These are phyloP conservation scores for Sarcophaga caerulescens DNA, from an alignment of 2,888 invertebrate species.

Conservation along the genomic window DNA sequence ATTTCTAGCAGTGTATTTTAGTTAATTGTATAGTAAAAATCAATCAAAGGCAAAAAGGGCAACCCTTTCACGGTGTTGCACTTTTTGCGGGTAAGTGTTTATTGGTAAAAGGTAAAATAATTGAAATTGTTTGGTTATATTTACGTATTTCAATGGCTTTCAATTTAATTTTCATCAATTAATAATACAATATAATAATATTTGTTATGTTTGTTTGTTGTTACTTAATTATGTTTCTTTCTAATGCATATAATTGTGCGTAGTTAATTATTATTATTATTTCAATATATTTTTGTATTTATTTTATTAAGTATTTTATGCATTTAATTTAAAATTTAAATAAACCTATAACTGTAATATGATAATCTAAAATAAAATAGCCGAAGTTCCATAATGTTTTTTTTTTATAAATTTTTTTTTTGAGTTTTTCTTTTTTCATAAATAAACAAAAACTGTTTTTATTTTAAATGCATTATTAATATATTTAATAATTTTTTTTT, in stretches of 20 bases:
- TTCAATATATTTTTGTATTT: background rate
- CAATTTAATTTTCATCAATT: slow-evolving; percentile 34
- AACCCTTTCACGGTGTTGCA: background rate
- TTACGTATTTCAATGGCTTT: slow-evolving; percentile 63
- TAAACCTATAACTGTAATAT: background rate
- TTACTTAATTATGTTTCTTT: slow-evolving; percentile 47
- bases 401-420: slow-evolving; percentile 16
- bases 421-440: background rate
- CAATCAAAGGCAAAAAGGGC: background rate
- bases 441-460: background rate
- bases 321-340: slow-evolving; percentile 45
- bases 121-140: slow-evolving; percentile 10
- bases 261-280: slow-evolving; percentile 51
- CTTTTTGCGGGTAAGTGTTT: background rate
- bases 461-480: slow-evolving; percentile 62
- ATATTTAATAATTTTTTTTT: background rate
- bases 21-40: background rate
- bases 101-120: background rate
- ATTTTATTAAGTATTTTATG: slow-evolving; percentile 44
- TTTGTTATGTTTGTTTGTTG: slow-evolving; percentile 31
- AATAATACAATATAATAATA: background rate
- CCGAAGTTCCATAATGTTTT: slow-evolving; percentile 61
- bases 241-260: slow-evolving; percentile 66
- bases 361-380: slow-evolving; percentile 46
- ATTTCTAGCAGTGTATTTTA: background rate